Conservation (phyloP, 2,797 vertebrate genomes). For the Numenius phaeopus region DNA sequence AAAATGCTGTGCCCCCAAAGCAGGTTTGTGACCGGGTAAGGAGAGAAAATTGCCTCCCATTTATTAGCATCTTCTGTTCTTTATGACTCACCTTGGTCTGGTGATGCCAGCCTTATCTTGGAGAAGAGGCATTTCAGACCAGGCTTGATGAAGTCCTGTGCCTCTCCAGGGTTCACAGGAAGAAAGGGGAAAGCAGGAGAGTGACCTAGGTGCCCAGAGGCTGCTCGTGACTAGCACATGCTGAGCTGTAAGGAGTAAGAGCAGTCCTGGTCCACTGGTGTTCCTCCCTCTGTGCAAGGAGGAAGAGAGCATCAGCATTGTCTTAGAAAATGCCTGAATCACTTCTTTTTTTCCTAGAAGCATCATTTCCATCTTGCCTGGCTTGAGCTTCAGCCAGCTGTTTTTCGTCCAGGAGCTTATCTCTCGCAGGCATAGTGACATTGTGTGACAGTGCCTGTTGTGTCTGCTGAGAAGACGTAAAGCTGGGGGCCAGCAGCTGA, state of each 20-base stretch:
- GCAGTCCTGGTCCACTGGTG: fast-evolving
- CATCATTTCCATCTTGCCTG: slow-evolving; percentile 43
- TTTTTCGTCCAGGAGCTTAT: slow-evolving; percentile 23
- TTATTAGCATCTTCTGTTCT: not conserved
- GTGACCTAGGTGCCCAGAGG: not conserved
- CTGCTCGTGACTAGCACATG: not conserved
- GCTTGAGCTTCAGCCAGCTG: slow-evolving; percentile 37
- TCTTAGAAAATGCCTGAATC: not conserved
- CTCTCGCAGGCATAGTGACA: slow-evolving; percentile 25
- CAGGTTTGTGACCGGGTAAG: fast-evolving
- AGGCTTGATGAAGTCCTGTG: not conserved
- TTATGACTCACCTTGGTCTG: not conserved
- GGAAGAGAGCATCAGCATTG: not conserved
- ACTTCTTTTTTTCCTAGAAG: not conserved
- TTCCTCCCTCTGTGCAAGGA: not conserved
- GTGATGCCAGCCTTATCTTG: not conserved
- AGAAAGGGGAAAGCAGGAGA: not conserved
- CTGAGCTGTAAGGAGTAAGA: not conserved
- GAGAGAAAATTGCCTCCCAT: not conserved
- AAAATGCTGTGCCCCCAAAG: not conserved
- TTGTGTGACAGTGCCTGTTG: not conserved
- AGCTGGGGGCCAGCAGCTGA: slow-evolving; percentile 14
- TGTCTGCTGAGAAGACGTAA: not conserved
- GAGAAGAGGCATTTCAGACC: not conserved
- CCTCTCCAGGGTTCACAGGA: not conserved